These are phyloP conservation scores for Cichladusa arquata DNA, from an alignment of 2,113 vertebrate genomes.

Conservation along the genomic window DNA sequence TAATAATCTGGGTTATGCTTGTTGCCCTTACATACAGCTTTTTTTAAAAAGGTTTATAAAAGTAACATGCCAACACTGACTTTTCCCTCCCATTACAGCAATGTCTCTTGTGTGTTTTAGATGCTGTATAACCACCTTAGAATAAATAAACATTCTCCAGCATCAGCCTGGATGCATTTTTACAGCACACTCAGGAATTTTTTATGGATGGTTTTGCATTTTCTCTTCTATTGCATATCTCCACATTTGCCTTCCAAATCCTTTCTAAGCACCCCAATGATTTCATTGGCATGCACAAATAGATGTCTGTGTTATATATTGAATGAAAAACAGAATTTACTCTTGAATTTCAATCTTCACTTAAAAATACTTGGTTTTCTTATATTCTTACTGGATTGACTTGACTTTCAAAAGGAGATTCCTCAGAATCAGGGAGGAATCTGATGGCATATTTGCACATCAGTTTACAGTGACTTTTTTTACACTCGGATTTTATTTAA, in stretches of 20 bases:
- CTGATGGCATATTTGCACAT: not conserved
- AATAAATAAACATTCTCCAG: not conserved
- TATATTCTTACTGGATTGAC: not conserved
- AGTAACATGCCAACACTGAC: not conserved
- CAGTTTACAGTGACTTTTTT: not conserved
- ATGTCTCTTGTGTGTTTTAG: not conserved
- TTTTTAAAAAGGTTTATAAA: not conserved
- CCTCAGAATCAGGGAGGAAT: not conserved
- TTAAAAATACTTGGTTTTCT: not conserved
- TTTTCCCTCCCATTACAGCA: fast-evolving
- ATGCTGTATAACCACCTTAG: not conserved
- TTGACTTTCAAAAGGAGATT: not conserved
- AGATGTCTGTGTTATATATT: not conserved
- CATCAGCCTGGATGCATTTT: not conserved
- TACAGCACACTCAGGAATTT: not conserved
- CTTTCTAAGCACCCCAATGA: not conserved
- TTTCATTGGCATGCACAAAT: not conserved
- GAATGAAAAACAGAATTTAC: not conserved
- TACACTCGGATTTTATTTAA: not conserved
- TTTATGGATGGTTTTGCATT: not conserved
- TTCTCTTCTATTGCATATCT: not conserved
- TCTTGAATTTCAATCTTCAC: not conserved
- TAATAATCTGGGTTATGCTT: not conserved
- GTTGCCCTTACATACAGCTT: not conserved
- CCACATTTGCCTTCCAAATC: not conserved